Base-by-base conservation (phyloP, 2,888 invertebrate species). In the Heteromyza rotundicornis region DNA sequence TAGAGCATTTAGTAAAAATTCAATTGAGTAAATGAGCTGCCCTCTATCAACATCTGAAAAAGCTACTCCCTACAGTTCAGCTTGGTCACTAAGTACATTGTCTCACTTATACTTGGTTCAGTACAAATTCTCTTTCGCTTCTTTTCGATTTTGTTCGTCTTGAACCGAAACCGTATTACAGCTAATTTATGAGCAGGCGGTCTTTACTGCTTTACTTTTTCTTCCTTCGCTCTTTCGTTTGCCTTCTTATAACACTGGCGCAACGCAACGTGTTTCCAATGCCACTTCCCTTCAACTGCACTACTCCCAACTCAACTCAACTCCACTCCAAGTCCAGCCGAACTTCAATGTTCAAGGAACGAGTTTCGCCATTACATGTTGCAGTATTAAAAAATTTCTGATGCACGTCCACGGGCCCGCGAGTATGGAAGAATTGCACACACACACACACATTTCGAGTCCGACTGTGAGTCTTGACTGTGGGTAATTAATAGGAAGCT, bases 111-210 rank as follows among this genome's bases (percentile, higher is more conserved):
- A n/a, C n/a, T n/a, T n/a, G n/a, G n/a, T n/a, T n/a, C n/a, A n/a
- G n/a, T n/a, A n/a, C n/a, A n/a, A n/a, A n/a, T n/a, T n/a, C n/a
- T n/a, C n/a, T n/a, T n/a, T n/a, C n/a, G n/a, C n/a, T n/a, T n/a
- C n/a, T n/a, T n/a, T n/a, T n/a, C n/a, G n/a, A n/a, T n/a, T n/a
- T n/a, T n/a, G n/a, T n/a, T n/a, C n/a, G n/a, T n/a, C n/a, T n/a
- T n/a, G n/a, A n/a, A n/a, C n/a, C n/a, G n/a, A n/a, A n/a, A n/a
- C n/a, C n/a, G n/a, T n/a, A n/a, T n/a, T n/a, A n/a, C n/a, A n/a
- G 24, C 52, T 52, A 52, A 52, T 52, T 52, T 52, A 52, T 52
- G 52, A 52, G 59, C 66, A 65, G 62, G 62, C 60, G 64, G 65
- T 64, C 64, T 64, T 66, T 66, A 20, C 17, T 7, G 20, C 64